Evolutionary conservation across 2,888 invertebrate species (phyloP).

Genomic region (Hylaea fasciaria): DNA sequence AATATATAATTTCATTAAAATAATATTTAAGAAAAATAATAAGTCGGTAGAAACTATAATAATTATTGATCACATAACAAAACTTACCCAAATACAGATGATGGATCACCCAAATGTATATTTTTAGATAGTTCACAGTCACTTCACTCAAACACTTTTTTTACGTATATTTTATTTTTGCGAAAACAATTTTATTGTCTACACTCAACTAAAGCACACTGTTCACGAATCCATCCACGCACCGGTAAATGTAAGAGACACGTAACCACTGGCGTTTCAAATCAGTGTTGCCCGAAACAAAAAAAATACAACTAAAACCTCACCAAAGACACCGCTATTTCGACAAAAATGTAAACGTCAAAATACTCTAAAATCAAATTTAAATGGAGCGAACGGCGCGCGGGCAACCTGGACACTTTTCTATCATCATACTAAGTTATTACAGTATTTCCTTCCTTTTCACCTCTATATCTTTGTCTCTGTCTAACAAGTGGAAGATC

Average conservation of each 20-base stretch:
- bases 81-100: too few species aligned
- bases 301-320: constrained; percentile 39
- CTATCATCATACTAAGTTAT: constrained; percentile 63
- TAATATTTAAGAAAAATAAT: too few species aligned
- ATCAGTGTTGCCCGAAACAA: constrained; percentile 56
- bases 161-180: neutral
- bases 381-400: constrained; percentile 56
- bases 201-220: constrained; percentile 33
- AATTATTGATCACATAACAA: too few species aligned
- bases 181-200: neutral
- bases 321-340: constrained; percentile 41
- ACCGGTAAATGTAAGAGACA: constrained; percentile 59
- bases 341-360: constrained; percentile 34
- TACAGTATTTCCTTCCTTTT: constrained; percentile 52
- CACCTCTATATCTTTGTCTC: constrained; percentile 52
- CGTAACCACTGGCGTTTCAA: constrained; percentile 51
- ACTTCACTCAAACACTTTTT: neutral
- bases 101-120: too few species aligned
- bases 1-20: too few species aligned
- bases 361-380: constrained; percentile 53
- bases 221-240: constrained; percentile 36
- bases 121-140: neutral
- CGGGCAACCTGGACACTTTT: constrained; percentile 62
- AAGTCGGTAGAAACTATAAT: too few species aligned
- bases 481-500: constrained; percentile 51